Evolutionary conservation across 64 coral and sea anemone genomes (phyloP), one percentile per base, ranked within the genome.

Genomic region (Stichodactyla mertensii): DNA sequence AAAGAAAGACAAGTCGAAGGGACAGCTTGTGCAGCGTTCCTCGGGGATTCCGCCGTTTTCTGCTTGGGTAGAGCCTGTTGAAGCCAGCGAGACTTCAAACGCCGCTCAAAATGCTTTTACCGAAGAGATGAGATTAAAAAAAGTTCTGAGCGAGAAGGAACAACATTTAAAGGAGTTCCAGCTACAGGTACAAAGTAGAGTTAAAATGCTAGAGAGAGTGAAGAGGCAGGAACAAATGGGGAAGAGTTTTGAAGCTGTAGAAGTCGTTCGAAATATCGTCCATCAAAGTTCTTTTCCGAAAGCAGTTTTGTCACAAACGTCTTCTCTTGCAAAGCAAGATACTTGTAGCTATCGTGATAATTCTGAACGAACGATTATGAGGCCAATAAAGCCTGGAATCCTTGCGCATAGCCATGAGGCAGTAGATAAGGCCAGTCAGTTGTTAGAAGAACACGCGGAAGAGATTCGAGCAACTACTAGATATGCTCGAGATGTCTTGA

Each of bases 201-300:
- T 97, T 31, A 93, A 87, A 80, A 87, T 82, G 69, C 53, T 97
- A 31, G 94, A 97, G 55, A 87, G 83, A 51, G 84, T 84, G 53
- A 93, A 90, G 61, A 88, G 82, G 11, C 84, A 93, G 9, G 94
- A 97, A 55, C 94, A 93, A 57, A 52, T 90, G 11, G 94, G 85
- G 1, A 97, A 90, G 67, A 86, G 90, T 51, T 82, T 82, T 53
- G 88, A 97, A 31, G 94, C 91, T 83, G 86, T 93, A 31, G 94
- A 93, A 90, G 84, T 90, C 52, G 94, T 92, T 23, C 85, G 89
- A 58, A 97, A 97, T 81, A 87, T 97, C 16, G 92, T 97, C 19
- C 91, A 90, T 16, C 94, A 97, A 26, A 97, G 94, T 79, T 97
- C 91, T 51, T 88, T 97, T 66, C 92, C 94, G 27, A 89, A 90